A percentile compares a stretch with the other conserved stretches of the same genome.
phyloP scores from a whole-genome alignment of 1,140 invertebrate genomes.

The Drosophila teissieri region DNA sequence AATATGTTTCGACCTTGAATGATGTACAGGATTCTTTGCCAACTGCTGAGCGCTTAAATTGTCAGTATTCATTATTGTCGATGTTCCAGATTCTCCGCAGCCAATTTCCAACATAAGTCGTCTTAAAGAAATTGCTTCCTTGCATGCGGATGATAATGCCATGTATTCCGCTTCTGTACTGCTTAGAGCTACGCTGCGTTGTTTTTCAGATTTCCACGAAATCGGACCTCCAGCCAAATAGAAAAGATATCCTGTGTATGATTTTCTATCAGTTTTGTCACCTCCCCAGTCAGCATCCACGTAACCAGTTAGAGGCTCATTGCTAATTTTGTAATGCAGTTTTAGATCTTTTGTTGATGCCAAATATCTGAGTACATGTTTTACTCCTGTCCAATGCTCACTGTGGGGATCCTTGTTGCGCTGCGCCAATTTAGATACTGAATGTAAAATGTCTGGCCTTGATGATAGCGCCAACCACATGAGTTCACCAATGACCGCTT shows the following conservation, averaged over 20 bases:
- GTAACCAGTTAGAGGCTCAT: background rate
- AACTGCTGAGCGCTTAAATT: slow-evolving; percentile 9
- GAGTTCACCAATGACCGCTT: background rate
- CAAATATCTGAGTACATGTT: slow-evolving; percentile 5
- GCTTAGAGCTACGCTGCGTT: background rate
- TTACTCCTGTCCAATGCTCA: slow-evolving; percentile 10
- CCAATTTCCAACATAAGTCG: background rate
- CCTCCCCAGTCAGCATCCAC: slow-evolving; percentile 11
- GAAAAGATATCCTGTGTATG: background rate
- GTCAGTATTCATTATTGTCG: slow-evolving; percentile 1
- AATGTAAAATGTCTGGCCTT: slow-evolving; percentile 9
- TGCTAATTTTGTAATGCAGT: background rate
- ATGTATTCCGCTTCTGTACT: no score
- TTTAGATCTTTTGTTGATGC: background rate
- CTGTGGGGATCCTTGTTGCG: slow-evolving; percentile 1
- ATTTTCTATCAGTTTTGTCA: background rate
- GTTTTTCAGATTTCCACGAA: slow-evolving; percentile 13
- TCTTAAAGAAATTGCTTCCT: background rate
- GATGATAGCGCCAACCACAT: slow-evolving; percentile 4
- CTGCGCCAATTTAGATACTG: slow-evolving; percentile 2
- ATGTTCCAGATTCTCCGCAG: background rate
- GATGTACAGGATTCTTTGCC: slow-evolving; percentile 15
- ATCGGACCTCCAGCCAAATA: background rate
- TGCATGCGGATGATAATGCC: background rate
- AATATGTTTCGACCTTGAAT: slow-evolving; percentile 10